Conservation (phyloP, 2,113 vertebrate genomes). For the Nanorana parkeri region DNA sequence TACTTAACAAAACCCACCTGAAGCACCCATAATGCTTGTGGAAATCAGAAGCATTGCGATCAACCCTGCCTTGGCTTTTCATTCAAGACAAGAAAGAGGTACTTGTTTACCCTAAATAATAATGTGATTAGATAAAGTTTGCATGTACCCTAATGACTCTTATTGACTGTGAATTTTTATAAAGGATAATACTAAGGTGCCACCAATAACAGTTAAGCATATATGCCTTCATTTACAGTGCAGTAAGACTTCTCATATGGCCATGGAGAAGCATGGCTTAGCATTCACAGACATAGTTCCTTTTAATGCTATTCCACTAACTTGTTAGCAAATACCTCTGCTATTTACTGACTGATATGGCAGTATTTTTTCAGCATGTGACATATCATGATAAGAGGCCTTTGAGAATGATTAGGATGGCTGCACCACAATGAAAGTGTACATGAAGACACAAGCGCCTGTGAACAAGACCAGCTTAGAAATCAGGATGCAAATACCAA, state of each 20-base stretch:
- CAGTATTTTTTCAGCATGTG: constrained; percentile 60
- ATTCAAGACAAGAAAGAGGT: no score
- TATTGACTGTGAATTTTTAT: no score
- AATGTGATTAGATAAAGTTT: no score
- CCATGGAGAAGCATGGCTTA: not conserved
- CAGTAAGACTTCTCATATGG: not conserved
- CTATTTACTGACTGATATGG: constrained; percentile 63
- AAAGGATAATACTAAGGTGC: no score
- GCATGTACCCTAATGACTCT: no score
- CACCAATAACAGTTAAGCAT: not conserved
- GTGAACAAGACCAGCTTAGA: constrained; percentile 37
- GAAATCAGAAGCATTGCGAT: no score
- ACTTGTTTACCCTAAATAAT: no score
- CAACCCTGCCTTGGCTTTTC: no score
- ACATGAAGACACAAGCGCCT: constrained; percentile 25
- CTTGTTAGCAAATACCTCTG: constrained; percentile 63
- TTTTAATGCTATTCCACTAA: constrained; percentile 46
- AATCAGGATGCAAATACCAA: constrained; percentile 56
- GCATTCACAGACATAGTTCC: not conserved
- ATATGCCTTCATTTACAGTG: not conserved
- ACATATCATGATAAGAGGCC: constrained; percentile 34
- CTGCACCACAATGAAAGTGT: constrained; percentile 48
- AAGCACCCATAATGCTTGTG: no score
- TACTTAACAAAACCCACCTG: no score
- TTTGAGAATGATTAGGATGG: constrained; percentile 52